Evolutionary conservation across 2,797 vertebrate genomes (phyloP).

Genomic region (Micromesistius poutassou): DNA sequence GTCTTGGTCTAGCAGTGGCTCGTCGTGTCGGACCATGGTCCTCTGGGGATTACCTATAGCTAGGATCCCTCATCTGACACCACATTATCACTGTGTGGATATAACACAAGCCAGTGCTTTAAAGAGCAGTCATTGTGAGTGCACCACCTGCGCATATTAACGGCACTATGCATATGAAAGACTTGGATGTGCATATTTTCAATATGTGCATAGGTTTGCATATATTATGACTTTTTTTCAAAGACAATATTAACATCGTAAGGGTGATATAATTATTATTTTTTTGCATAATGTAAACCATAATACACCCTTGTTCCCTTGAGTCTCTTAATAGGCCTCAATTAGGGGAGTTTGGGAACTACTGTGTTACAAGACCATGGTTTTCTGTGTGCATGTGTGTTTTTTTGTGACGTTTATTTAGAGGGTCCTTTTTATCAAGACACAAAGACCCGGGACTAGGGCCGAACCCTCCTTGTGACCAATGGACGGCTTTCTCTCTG

Average conservation of each 20-base stretch:
- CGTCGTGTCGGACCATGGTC: constrained; percentile 27
- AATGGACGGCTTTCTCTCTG: constrained; percentile 19
- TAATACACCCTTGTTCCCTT: not conserved
- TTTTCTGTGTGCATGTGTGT: constrained; percentile 26
- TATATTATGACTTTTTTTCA: not conserved
- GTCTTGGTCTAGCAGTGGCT: constrained; percentile 13
- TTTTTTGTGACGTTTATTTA: constrained; percentile 24
- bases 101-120: constrained; percentile 51
- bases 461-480: constrained; percentile 32
- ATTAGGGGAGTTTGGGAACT: not conserved
- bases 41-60: constrained; percentile 39
- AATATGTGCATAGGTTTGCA: constrained; percentile 5
- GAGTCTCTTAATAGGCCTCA: not conserved
- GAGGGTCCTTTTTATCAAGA: constrained; percentile 36
- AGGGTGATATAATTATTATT: not conserved
- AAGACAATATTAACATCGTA: not conserved
- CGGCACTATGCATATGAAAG: constrained; percentile 36
- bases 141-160: constrained; percentile 40
- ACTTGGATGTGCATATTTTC: constrained; percentile 22
- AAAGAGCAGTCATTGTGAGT: constrained; percentile 42
- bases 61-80: constrained; percentile 46
- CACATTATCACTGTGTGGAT: constrained; percentile 52
- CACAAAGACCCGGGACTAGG: constrained; percentile 25
- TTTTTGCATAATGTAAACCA: not conserved
- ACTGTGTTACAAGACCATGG: not conserved